These are phyloP conservation scores for Leguminivora glycinivorella DNA, from an alignment of 1,140 invertebrate species.

Conservation along the genomic window DNA sequence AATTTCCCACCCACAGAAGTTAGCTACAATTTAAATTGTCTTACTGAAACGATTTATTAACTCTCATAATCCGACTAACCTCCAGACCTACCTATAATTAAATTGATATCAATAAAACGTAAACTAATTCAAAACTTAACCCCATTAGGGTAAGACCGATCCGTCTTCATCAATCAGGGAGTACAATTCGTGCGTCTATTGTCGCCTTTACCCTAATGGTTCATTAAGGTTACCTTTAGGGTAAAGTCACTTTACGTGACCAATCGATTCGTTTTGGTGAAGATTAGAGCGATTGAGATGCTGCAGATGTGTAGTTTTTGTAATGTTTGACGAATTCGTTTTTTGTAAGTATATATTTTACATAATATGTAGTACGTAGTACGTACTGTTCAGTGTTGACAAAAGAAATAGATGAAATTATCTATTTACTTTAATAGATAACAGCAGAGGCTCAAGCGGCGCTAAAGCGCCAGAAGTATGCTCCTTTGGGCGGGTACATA, in stretches of 20 bases:
- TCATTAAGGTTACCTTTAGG: slow-evolving; percentile 30
- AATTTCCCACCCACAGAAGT: no score
- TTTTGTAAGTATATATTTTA: no score
- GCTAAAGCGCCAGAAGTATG: no score
- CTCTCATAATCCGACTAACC: not conserved
- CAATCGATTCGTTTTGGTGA: slow-evolving; percentile 36
- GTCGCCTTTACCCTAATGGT: slow-evolving; percentile 31
- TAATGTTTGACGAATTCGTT: not conserved
- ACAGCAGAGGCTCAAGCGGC: no score
- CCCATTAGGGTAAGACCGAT: slow-evolving; percentile 27
- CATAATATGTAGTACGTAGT: no score
- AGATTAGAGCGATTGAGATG: slow-evolving; percentile 18
- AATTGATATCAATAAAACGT: not conserved
- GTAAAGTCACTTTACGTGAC: not conserved
- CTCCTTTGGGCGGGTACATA: no score
- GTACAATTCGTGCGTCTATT: slow-evolving; percentile 33
- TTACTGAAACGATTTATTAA: not conserved
- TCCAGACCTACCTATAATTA: not conserved
- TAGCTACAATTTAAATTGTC: not conserved
- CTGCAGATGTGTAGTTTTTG: slow-evolving; percentile 2
- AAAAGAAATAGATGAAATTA: no score
- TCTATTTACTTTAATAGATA: no score
- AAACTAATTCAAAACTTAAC: not conserved
- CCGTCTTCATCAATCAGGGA: slow-evolving; percentile 37
- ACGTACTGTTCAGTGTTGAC: no score